These are phyloP conservation scores for Andrena camellia DNA, from an alignment of 2,888 invertebrate genomes.

Conservation along the genomic window DNA sequence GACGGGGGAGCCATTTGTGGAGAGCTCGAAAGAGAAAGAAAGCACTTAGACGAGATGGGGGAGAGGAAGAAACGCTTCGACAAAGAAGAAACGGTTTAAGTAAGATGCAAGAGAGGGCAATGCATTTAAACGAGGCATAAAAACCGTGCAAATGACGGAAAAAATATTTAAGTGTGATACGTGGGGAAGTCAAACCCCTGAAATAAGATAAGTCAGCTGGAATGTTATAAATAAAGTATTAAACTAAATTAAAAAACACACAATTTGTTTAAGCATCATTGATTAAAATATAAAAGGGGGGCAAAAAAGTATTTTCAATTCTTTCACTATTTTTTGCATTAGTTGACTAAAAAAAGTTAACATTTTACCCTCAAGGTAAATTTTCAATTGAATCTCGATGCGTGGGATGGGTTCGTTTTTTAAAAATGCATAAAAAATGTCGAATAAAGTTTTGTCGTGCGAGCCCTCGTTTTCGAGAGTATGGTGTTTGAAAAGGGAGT, in stretches of 20 bases:
- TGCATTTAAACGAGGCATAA: conserved; percentile 11
- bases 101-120: not conserved
- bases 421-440: too few relatives aligned
- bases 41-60: not conserved
- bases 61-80: not conserved
- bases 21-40: not conserved
- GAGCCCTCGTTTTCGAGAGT: too few relatives aligned
- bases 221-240: not conserved
- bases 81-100: conserved; percentile 1
- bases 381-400: too few relatives aligned
- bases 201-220: not conserved
- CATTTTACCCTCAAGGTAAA: too few relatives aligned
- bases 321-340: too few relatives aligned
- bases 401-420: too few relatives aligned
- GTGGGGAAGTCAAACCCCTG: not conserved
- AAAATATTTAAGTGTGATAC: conserved; percentile 13
- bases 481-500: too few relatives aligned
- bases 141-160: not conserved
- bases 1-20: not conserved
- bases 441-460: too few relatives aligned
- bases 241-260: not conserved
- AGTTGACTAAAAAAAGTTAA: too few relatives aligned
- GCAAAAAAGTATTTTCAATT: too few relatives aligned
- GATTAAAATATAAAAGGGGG: not conserved
- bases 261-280: not conserved